Evolutionary conservation across 1,140 invertebrate species (phyloP).

Genomic region (Telenomus remus): DNA sequence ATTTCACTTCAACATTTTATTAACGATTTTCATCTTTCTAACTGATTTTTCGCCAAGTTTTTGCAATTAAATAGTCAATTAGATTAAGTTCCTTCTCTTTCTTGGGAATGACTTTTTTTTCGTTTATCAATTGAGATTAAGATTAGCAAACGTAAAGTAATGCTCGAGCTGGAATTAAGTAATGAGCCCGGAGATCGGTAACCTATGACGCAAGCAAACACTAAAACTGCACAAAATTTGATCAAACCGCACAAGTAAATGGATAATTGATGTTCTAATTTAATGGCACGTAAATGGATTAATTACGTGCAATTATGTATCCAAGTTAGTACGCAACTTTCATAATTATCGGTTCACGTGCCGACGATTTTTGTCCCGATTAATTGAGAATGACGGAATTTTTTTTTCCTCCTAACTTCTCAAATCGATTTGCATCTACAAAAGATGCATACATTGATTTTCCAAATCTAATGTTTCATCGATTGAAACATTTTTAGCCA

Average conservation of each 20-base stretch:
- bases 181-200: slow-evolving; percentile 65
- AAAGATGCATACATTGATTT: no score
- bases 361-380: no score
- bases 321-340: slow-evolving; percentile 26
- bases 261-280: slow-evolving; percentile 63
- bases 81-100: background rate
- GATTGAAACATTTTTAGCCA: no score
- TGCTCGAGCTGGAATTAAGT: slow-evolving; percentile 58
- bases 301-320: slow-evolving; percentile 55
- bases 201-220: slow-evolving; percentile 63
- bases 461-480: no score
- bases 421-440: no score
- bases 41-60: no score
- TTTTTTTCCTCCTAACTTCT: no score
- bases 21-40: background rate
- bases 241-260: slow-evolving; percentile 72
- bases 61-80: no score
- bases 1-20: background rate
- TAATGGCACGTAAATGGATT: slow-evolving; percentile 50
- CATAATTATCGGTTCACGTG: slow-evolving; percentile 10
- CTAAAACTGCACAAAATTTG: slow-evolving; percentile 59
- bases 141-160: slow-evolving; percentile 41
- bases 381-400: no score
- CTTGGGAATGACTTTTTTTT: slow-evolving; percentile 15
- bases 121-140: slow-evolving; percentile 47